Evolutionary conservation across 2,888 invertebrate species (phyloP), one percentile per base, ranked within the genome.

Genomic region (Linnaemya tessellans): DNA sequence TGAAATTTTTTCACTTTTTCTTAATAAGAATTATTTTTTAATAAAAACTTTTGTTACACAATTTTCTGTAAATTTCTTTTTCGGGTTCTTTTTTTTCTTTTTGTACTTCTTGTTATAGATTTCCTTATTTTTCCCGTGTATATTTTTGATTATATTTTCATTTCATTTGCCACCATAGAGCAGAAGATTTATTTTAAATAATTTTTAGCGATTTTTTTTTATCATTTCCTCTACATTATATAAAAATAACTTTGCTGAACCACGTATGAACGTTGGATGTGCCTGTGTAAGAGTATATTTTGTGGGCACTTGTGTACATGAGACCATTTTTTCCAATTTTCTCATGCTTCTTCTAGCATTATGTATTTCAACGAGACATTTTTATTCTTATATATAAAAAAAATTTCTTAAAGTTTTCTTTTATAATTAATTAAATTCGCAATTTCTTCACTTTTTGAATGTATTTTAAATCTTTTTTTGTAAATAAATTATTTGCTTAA

Each of bases 151-250:
- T 68, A 56, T 54, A 46, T 75, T 70, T 75, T 75, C 35, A 70
- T 68, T 75, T 64, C 35, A 51, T 71, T 82, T 70, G 64, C 68
- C 46, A 38, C 46, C 35, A 38, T 67, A 56, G 56, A 71, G 41
- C 43, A 70, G 77, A 82, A 70, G 15, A 71, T 73, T 67, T 58
- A 60, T 75, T 77, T 84, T 22, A 46, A 18, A 54, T 70, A 67
- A 60, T 60, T 80, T 79, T 85, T 75, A 82, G 79, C 74, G 46
- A 84, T 70, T 79, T 79, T 81, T 78, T 81, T 79, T 64, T 74
- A 46, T 22, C 79, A 70, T 79, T 84, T 85, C 84, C 78, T 85
- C 79, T 82, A 71, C 71, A 85, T 85, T 85, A 85, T 85, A 85
- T 85, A 85, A 85, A 80, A 80, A 85, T 85, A 85, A 85, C 82